Conservation (phyloP, 2,888 invertebrate species). For the Bombylius discolor region DNA sequence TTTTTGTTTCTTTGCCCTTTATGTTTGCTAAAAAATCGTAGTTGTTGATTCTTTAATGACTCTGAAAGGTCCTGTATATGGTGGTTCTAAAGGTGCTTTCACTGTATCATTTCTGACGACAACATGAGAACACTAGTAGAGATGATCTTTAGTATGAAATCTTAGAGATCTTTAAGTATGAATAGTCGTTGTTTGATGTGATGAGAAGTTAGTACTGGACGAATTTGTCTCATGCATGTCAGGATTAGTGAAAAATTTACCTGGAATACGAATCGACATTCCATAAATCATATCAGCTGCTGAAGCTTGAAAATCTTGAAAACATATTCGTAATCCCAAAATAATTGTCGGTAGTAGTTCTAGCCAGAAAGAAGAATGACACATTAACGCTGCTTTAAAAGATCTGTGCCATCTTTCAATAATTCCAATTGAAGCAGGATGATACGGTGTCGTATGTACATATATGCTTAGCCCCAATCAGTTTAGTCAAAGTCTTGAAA, state of each 20-base stretch:
- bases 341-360: constrained; percentile 22
- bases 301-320: constrained; percentile 20
- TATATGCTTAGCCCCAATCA: neutral
- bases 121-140: neutral
- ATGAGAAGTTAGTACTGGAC: neutral
- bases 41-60: neutral
- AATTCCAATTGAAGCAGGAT: constrained; percentile 6
- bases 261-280: neutral
- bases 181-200: neutral
- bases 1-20: neutral
- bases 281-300: constrained; percentile 26
- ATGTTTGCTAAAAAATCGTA: neutral
- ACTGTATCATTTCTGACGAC: neutral
- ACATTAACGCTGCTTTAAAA: too few relatives aligned
- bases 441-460: too few relatives aligned
- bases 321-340: constrained; percentile 23
- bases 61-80: neutral
- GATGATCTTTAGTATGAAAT: constrained; percentile 1
- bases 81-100: neutral
- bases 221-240: neutral
- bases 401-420: constrained; percentile 30
- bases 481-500: neutral
- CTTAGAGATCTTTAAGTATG: neutral
- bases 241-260: neutral
- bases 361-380: constrained; percentile 19